Base-by-base conservation (phyloP, 2,113 vertebrate genomes). In the Ceyx melanurus region DNA sequence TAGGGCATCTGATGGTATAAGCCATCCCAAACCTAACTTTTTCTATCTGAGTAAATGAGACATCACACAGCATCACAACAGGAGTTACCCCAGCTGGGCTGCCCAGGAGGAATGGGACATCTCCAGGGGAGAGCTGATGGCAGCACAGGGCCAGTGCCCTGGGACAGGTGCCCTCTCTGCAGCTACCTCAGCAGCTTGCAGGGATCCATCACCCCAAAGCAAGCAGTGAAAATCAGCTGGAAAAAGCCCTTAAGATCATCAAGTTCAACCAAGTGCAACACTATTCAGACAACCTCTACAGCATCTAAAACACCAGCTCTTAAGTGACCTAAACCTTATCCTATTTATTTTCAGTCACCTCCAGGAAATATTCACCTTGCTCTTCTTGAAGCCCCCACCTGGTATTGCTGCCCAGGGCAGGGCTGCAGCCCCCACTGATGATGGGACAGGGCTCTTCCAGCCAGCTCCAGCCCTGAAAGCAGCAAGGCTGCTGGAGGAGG, bases 101-200 rank as follows among this genome's bases (percentile, higher is more conserved):
- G 46, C 35, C 48, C 1, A 0, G 53, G 73, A 13, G 25, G 51
- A 15, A 5, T 0, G 3, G 35, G 58, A 18, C 10, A 5, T 23
- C 43, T 11, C 48, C 35, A 10, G 35, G 33, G 48, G 28, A 56
- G 16, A 48, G 15, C 20, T 7, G 62, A 8, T 2, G 37, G 74
- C 45, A 70, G 40, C 11, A 2, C 64, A 5, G 28, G n/a, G 70
- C n/a, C 68, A 21, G 17, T 5, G 5, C 18, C 42, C 35, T 3
- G 5, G 40, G 33, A n/a, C n/a, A n/a, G 60, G 40, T 21, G 60
- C 43, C 43, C 68, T 58, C 5, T 0, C 65, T 35, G 62, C 40
- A 23, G 4, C 40, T 66, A 13, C 21, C 56, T 23, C 4, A 2
- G 60, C 14, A 12, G 10, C 28, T 46, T 26, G 16, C 26, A 48